A percentile compares a stretch with the other conserved stretches of the same genome.
These are phyloP conservation scores for Burhinus oedicnemus DNA, from an alignment of 2,113 vertebrate species.

Conservation along the genomic window DNA sequence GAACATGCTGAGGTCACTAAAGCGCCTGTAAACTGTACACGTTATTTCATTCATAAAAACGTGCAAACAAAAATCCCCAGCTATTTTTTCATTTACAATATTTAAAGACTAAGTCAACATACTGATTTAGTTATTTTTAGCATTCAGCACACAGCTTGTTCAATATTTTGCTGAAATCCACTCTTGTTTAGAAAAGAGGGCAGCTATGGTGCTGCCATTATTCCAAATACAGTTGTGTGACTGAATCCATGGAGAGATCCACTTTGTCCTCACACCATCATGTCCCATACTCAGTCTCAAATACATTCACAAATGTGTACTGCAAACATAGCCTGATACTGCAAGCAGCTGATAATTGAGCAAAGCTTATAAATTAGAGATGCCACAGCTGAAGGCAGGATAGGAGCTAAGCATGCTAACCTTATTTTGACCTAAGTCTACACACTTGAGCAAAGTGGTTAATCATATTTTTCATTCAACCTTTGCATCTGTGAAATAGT, in stretches of 20 bases:
- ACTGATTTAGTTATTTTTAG: neutral
- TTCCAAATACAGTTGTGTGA: neutral
- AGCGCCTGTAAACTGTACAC: neutral
- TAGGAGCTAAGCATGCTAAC: neutral
- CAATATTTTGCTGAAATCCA: neutral
- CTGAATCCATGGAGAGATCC: neutral
- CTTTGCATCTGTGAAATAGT: neutral
- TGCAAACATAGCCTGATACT: neutral
- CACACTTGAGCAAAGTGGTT: neutral
- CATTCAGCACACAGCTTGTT: neutral
- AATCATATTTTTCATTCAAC: neutral
- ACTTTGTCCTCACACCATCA: neutral
- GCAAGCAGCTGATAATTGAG: neutral
- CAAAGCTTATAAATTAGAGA: neutral
- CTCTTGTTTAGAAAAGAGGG: neutral
- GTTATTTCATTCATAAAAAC: rapidly evolving
- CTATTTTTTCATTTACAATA: neutral
- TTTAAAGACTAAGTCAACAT: neutral
- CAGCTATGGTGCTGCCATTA: neutral
- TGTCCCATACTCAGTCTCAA: neutral
- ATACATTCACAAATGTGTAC: neutral
- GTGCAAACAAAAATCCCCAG: neutral
- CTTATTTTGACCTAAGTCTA: neutral
- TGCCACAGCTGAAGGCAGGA: neutral
- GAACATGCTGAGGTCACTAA: neutral